Base-by-base conservation (phyloP, 2,113 vertebrate genomes). In the Hydropotes inermis region DNA sequence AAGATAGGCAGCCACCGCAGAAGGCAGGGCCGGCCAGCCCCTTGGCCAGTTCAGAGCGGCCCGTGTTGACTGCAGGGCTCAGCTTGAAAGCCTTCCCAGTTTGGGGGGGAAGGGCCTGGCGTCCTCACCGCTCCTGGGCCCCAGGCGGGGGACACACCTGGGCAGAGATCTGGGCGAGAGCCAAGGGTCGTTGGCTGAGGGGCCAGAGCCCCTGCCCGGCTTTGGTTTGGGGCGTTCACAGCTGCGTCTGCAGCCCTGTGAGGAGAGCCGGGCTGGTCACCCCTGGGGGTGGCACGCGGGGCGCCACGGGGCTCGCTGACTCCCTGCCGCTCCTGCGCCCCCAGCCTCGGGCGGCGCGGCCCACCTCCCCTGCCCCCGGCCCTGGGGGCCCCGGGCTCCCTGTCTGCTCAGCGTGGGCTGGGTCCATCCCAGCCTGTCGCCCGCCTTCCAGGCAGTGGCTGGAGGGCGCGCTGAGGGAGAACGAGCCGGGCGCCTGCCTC, bases 391-490 rank as follows among this genome's bases (percentile, higher is more conserved):
- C 2, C 47, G 25, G 78, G 17, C 50, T 76, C 67, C 45, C 86
- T 84, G 25, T 82, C 95, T 39, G 11, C 3, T 0, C 30, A n/a
- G n/a, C 2, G 19, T 50, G 76, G 17, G 70, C 8, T 61, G 12
- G 10, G 43, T 43, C n/a, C 7, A 1, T 84, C 30, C 95, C 83
- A 96, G 57, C 87, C 21, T 58, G 1, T 70, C 28, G 52, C 10
- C 28, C 17, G 2, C 94, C 2, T 97, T 94, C 90, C 96, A 99
- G 99, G 76, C 99, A 99, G 97, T 99, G 99, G 99, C 96, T 99
- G 85, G 98, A 99, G 83, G 99, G 99, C 43, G 99, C 99, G 3
- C 60, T 99, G 97, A 99, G 89, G 52, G 99, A 99, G 96, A 99
- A 99, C 3, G 99, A 99, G 39, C 99, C 99, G 1, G 97, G 98